Evolutionary conservation across 2,113 vertebrate genomes (phyloP), one percentile per base, ranked within the genome.

Genomic region (Natator depressus): DNA sequence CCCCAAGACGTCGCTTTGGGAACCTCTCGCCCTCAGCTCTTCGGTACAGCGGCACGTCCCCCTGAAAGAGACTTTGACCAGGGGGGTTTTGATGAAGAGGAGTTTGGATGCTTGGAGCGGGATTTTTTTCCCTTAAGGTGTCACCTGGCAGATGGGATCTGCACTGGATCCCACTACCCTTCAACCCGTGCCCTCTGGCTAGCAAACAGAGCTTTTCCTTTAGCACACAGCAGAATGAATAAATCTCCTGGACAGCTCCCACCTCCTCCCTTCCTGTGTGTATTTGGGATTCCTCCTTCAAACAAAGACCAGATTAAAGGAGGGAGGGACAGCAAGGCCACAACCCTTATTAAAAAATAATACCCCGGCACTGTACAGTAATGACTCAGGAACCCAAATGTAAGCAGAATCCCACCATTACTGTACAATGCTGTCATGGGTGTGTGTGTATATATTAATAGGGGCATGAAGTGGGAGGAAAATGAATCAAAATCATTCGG

Each of bases 201-300:
- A 47, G 94, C 93, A 93, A 94, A 91, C 88, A 35, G 79, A 94
- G 93, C 5, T 94, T 89, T 94, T 94, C 80, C 75, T 51, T 12
- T 31, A 0, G 0, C 50, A 2, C 75, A 13, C 5, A 14, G n/a
- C 42, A 47, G 25, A 47, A 27, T 29, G 75, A 47, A 78, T 78
- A 78, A 78, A 78, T 47, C 75, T 78, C 24, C 10, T 4, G 87
- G 87, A 89, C 0, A 4, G 0, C 16, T 91, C 93, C 85, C 38
- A 46, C 59, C 82, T 94, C 82, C 95, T 91, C 90, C 90, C 65
- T 91, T 78, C 90, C 96, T 82, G 90, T 10, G 51, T 19, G 0
- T 12, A 1, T 57, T 2, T 76, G 89, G 90, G 86, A 79, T 47
- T 87, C 88, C 75, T 51, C 24, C 0, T 17, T 78, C 92, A 72